Evolutionary conservation across 2,888 invertebrate genomes (phyloP), one percentile per base, ranked within the genome.

Genomic region (Sphaeridia pumilis): DNA sequence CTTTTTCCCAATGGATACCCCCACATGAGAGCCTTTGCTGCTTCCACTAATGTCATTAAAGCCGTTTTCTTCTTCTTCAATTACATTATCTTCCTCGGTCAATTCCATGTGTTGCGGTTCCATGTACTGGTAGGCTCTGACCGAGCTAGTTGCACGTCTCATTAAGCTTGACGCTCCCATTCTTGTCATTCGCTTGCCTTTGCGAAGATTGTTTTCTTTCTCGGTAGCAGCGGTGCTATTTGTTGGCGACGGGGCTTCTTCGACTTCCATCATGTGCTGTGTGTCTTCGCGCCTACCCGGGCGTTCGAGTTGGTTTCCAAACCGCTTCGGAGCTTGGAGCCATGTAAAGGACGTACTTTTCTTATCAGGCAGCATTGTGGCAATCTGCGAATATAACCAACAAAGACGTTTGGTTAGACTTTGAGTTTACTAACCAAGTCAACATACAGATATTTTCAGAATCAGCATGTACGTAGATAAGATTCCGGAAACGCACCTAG

Each of bases 271-370:
- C 10, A 34, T 31, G 25, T 12, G 35, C 36, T 10, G 12, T 25
- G 26, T 7, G 4, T 45, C 46, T 21, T 52, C 47, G 3, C 41
- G 21, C 20, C 41, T 42, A 5, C 21, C 38, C n/a, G 35, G 26
- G 10, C 42, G 48, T 21, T 42, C 41, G 1, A 25, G 27, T 14
- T 27, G 26, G 14, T 26, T 31, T 17, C 48, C 34, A 36, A 47
- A 17, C 42, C 34, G 31, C 20, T 35, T 46, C 3, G 52, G 60
- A 5, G 58, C 60, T n/a, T 57, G 48, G 20, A 59, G 49, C 61
- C 65, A 66, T 10, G 65, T 66, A 46, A 66, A 66, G 0, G 65
- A 65, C 28, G 61, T 59, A 52, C 66, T 66, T 49, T 63, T 52
- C 21, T 60, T 60, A 48, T 65, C 65, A 5, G 65, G 63, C 38